Evolutionary conservation across 1,140 invertebrate species (phyloP), one percentile per base, ranked within the genome.

Genomic region (Leptinotarsa lineolata): DNA sequence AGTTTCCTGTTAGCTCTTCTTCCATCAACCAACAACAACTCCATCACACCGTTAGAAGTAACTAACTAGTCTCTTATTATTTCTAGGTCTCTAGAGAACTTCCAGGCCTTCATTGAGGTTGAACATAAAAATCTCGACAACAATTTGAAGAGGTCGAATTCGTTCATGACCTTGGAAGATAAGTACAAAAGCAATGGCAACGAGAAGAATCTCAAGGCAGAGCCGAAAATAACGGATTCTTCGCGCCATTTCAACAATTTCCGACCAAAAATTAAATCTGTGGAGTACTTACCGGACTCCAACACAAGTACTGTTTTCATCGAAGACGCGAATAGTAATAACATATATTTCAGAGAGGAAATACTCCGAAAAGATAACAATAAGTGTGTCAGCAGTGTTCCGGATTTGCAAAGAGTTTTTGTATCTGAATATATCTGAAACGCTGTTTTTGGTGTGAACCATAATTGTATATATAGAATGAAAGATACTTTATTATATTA

Each of bases 341-440:
- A 74, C 22, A 65, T 73, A 39, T 59, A 48, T 61, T 70, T 73
- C 16, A 70, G 76, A 58, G 68, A 72, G 45, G 66, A 66, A 12
- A 74, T 71, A 39, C 65, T 72, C 61, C 67, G 82, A 1, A 84
- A 85, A 45, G 76, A 83, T 58, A 83, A 4, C 80, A 83, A 69
- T 80, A 83, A 73, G 48, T 84, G 85, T 67, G 84, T 86, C 16
- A 86, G 85, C 1, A 88, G 87, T 60, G 86, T 84, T 21, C 87
- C 87, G 0, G 87, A 88, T 78, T 86, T 88, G 30, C 88, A 88
- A 68, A 88, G 86, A 78, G 85, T 88, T 30, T 88, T 88, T 72
- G 85, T 88, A 67, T 87, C 86, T 0, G 87, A 88, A 63, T 88
- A 87, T 74, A 85, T 88, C 70, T 63, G 20, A 22, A 63, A 21